Evolutionary conservation across 2,888 invertebrate genomes (phyloP), one percentile per base, ranked within the genome.

Genomic region (Microctonus aethiopoides): DNA sequence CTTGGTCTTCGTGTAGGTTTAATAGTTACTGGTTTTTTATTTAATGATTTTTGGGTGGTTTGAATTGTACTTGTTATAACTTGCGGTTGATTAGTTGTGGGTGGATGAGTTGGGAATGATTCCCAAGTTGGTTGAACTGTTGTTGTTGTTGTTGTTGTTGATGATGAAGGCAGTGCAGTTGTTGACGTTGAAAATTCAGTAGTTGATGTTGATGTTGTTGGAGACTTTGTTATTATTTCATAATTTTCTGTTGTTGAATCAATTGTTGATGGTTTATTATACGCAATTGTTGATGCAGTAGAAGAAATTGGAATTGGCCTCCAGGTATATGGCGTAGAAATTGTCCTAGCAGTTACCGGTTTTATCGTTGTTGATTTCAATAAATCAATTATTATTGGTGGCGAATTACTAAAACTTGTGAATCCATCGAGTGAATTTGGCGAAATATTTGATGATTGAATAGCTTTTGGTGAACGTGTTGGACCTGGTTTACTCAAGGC

Each of bases 381-480:
- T n/a, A 85, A 71, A 54, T 84, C 81, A 62, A 85, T 83, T 65
- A 81, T 76, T 72, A 83, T 80, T 22, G 83, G 81, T 5, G 72
- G 71, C 5, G 78, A 73, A 41, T 72, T 76, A 7, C 73, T 71
- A 59, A 61, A 66, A 57, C 54, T 60, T 39, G 51, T 65, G 16
- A 69, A 67, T 62, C 26, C 11, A 34, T 70, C 52, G 7, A 84
- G 46, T 1, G 77, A 76, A 69, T 85, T 85, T 0, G 80, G 76
- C 3, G 78, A 78, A 2, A 46, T 72, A 39, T 80, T 81, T 0
- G 74, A 72, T 5, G 72, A 34, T 57, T 79, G 79, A 62, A 86
- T 81, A 0, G 86, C 85, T 75, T 86, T 86, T 16, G 85, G 80
- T 0, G 83, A 77, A 64, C 86, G 81, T n/a, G 82, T 84, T 7